Evolutionary conservation across 2,888 invertebrate genomes (phyloP).

Genomic region (Mesorhabditis spiculigera): DNA sequence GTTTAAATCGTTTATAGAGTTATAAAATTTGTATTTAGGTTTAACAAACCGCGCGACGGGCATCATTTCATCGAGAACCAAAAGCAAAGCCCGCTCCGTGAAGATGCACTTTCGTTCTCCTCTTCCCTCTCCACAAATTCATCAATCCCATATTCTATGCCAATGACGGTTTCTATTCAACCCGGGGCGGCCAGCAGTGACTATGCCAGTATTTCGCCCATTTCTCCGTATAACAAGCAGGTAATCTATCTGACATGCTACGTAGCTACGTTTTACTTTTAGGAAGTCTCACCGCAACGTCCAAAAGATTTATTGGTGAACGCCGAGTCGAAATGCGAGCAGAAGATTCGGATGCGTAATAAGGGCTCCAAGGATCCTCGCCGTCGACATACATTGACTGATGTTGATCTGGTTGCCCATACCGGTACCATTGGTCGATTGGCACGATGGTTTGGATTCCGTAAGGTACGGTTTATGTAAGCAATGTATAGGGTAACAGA

Average conservation of each 20-base stretch:
- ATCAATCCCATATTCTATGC: constrained; percentile 9
- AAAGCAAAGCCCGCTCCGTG: constrained; percentile 26
- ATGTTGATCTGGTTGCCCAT: constrained; percentile 37
- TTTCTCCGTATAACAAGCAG: constrained; percentile 9
- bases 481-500: too few species aligned
- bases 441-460: constrained; percentile 36
- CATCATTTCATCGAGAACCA: not conserved
- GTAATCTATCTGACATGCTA: not conserved
- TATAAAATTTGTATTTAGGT: too few species aligned
- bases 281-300: not conserved
- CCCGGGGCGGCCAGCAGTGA: constrained; percentile 27
- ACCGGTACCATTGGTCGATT: constrained; percentile 32
- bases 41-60: too few species aligned
- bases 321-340: constrained; percentile 20
- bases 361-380: constrained; percentile 28
- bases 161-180: not conserved
- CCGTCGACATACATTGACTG: constrained; percentile 45
- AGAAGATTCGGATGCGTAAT: constrained; percentile 44
- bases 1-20: constrained; percentile 2
- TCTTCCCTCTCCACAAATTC: constrained; percentile 48
- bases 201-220: constrained; percentile 32
- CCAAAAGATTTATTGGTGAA: not conserved
- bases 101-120: constrained; percentile 41
- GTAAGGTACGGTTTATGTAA: constrained; percentile 10
- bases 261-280: not conserved